Conservation (phyloP, 2,888 invertebrate genomes). For the Allygus modestus region DNA sequence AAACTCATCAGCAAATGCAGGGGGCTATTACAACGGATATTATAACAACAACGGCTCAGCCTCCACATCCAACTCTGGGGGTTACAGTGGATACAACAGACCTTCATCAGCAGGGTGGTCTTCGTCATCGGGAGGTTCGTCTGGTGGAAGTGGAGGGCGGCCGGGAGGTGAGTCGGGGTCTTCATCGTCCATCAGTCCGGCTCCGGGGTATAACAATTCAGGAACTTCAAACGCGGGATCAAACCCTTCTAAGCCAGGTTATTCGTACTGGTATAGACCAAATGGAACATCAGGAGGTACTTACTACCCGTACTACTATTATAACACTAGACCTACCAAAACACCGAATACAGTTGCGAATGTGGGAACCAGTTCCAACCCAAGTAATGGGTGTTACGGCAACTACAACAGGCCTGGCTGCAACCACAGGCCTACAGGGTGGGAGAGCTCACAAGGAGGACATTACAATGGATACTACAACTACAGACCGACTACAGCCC, state of each 20-base stretch:
- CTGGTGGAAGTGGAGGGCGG: too few relatives aligned
- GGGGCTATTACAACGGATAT: neutral
- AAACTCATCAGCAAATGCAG: neutral
- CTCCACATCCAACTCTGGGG: neutral
- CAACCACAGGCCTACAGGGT: neutral
- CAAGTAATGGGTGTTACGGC: neutral
- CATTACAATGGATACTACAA: neutral
- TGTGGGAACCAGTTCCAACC: neutral
- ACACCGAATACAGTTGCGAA: neutral
- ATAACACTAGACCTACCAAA: neutral
- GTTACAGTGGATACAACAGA: neutral
- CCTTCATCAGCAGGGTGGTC: too few relatives aligned
- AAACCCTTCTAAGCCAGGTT: too few relatives aligned
- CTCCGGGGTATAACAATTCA: neutral
- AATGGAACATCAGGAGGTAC: neutral
- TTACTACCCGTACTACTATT: neutral
- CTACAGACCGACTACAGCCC: neutral
- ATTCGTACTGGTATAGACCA: slow-evolving; percentile 15
- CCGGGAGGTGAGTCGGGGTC: too few relatives aligned
- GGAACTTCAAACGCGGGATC: neutral
- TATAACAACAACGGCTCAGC: neutral
- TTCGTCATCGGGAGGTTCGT: too few relatives aligned
- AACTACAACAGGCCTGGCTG: slow-evolving; percentile 2
- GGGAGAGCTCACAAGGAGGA: neutral
- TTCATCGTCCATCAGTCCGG: too few relatives aligned